phyloP scores from a whole-genome alignment of 2,797 vertebrate genomes.

The Halcyon leucocephala region DNA sequence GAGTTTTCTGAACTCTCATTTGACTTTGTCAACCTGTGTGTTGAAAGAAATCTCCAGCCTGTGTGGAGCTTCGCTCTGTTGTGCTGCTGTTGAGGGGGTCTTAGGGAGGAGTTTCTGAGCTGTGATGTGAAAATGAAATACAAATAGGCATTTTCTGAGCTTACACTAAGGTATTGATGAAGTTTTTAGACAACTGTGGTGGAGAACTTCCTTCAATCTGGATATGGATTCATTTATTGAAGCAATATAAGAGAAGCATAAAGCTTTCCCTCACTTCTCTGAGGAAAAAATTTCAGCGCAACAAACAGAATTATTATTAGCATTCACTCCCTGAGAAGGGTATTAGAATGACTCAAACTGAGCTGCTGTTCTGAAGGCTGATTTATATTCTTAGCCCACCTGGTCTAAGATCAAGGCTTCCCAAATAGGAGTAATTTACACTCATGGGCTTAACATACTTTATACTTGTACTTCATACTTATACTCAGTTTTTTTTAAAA shows the following conservation, averaged over 20 bases:
- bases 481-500: neutral
- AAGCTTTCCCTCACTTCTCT: neutral
- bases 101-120: neutral
- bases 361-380: constrained; percentile 6
- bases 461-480: neutral
- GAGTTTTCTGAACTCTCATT: neutral
- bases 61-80: neutral
- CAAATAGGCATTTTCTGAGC: neutral
- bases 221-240: neutral
- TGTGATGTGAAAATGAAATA: neutral
- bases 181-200: neutral
- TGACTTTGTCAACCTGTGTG: neutral
- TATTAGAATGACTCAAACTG: constrained; percentile 20
- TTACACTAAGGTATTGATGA: neutral
- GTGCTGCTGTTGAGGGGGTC: neutral
- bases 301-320: neutral
- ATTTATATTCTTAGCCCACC: constrained; percentile 16
- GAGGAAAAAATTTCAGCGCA: neutral
- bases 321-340: neutral
- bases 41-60: neutral
- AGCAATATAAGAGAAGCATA: neutral
- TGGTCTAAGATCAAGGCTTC: constrained; percentile 2
- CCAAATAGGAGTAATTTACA: neutral
- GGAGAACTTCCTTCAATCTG: neutral
- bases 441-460: neutral